Evolutionary conservation across 2,888 invertebrate genomes (phyloP).

Genomic region (Salticus scenicus): DNA sequence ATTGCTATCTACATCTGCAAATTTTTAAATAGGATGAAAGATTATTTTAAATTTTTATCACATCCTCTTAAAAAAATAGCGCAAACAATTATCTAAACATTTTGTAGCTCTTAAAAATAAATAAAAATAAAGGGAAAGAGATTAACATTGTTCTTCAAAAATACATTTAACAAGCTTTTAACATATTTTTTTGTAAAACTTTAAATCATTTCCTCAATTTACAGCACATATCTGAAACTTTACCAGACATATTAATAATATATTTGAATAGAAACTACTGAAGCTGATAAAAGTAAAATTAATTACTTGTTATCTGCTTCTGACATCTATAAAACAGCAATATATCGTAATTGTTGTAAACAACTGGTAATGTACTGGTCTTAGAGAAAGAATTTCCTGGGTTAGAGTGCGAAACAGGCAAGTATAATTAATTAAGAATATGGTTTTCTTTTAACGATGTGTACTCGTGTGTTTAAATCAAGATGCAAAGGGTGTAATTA

Average conservation of each 20-base stretch:
- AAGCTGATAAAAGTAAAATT: conserved; percentile 59
- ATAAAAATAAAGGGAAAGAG: too few species aligned
- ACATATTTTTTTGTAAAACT: too few species aligned
- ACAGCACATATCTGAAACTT: background rate
- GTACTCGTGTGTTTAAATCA: background rate
- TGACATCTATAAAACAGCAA: conserved; percentile 60
- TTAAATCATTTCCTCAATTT: background rate
- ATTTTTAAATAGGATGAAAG: too few species aligned
- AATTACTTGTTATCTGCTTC: conserved; percentile 65
- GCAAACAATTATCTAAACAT: too few species aligned
- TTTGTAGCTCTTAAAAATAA: too few species aligned
- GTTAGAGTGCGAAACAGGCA: conserved; percentile 42
- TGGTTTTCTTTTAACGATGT: conserved; percentile 38
- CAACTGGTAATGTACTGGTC: conserved; percentile 33
- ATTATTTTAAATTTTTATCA: too few species aligned
- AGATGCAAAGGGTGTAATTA: too few species aligned
- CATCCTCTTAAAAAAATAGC: too few species aligned
- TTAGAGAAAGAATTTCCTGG: conserved; percentile 20
- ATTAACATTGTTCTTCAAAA: too few species aligned
- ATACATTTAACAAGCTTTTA: too few species aligned
- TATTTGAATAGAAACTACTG: conserved; percentile 52
- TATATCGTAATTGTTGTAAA: conserved; percentile 42
- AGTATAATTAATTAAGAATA: conserved; percentile 63
- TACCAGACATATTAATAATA: conserved; percentile 32
- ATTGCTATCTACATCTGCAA: too few species aligned